phyloP scores from a whole-genome alignment of 2,113 vertebrate species.

The Bubo bubo region DNA sequence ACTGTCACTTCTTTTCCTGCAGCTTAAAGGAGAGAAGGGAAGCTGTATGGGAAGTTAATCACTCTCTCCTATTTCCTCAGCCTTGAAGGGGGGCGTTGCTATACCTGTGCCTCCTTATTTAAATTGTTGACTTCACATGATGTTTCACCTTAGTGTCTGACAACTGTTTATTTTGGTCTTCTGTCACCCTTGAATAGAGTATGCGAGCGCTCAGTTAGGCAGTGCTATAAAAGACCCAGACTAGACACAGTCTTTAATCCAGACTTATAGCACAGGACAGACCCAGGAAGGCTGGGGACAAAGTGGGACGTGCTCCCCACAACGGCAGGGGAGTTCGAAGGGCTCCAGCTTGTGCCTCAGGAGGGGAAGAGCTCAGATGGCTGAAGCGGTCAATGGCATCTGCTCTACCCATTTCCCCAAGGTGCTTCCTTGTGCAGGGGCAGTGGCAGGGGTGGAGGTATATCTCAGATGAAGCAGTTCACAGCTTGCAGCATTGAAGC shows the following conservation, averaged over 20 bases:
- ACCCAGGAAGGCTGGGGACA: background rate
- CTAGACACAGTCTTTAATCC: background rate
- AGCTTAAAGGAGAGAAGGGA: background rate
- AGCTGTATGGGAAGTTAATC: background rate
- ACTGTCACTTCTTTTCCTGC: background rate
- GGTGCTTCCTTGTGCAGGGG: background rate
- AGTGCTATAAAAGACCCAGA: background rate
- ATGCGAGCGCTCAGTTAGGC: background rate
- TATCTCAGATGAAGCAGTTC: background rate
- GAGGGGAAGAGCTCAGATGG: background rate
- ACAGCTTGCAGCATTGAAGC: background rate
- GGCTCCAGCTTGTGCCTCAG: background rate
- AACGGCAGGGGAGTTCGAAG: accelerated
- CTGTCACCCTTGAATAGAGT: background rate
- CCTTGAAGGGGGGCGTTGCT: background rate
- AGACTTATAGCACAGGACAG: background rate
- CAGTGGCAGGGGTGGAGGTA: background rate
- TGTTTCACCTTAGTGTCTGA: background rate
- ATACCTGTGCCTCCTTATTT: background rate
- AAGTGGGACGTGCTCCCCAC: background rate
- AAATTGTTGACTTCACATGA: background rate
- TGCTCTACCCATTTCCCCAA: background rate
- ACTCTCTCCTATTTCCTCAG: background rate
- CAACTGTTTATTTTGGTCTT: background rate
- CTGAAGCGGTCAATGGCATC: accelerated